Conservation (phyloP, 2,113 vertebrate genomes). For the Echinops telfairi region DNA sequence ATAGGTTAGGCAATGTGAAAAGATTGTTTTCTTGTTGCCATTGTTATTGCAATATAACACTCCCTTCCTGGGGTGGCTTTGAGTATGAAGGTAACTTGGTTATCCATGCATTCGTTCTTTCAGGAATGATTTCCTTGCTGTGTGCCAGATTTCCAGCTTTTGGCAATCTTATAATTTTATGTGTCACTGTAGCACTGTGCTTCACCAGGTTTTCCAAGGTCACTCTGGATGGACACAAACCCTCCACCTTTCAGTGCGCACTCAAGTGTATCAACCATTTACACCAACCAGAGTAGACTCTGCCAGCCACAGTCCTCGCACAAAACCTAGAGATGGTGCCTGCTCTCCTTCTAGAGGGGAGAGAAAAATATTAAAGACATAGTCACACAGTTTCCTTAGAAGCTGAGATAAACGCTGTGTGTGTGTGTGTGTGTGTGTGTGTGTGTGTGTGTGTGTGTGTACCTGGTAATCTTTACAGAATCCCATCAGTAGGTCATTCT, state of each 20-base stretch:
- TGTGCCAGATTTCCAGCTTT: neutral
- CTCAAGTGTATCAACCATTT: neutral
- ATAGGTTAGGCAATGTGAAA: constrained; percentile 18
- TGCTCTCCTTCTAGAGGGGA: too few relatives aligned
- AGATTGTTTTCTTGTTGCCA: neutral
- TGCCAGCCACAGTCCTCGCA: too few relatives aligned
- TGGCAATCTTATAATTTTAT: neutral
- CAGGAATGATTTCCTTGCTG: neutral
- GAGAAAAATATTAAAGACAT: too few relatives aligned
- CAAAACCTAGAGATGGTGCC: too few relatives aligned
- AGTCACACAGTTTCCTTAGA: too few relatives aligned
- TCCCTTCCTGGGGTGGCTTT: constrained; percentile 40
- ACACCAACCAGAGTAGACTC: neutral
- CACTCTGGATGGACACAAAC: neutral
- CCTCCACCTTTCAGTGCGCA: neutral
- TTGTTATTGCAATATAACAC: neutral
- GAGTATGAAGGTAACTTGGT: neutral
- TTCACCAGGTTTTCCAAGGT: neutral
- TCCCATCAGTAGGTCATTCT: neutral
- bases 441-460: too few relatives aligned
- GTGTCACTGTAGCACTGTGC: neutral
- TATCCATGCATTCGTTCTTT: neutral
- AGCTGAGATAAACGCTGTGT: too few relatives aligned
- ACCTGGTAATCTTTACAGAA: neutral
- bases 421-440: too few relatives aligned